Base-by-base conservation (phyloP, 1,140 invertebrate genomes). In the Sarcophaga peregrina region DNA sequence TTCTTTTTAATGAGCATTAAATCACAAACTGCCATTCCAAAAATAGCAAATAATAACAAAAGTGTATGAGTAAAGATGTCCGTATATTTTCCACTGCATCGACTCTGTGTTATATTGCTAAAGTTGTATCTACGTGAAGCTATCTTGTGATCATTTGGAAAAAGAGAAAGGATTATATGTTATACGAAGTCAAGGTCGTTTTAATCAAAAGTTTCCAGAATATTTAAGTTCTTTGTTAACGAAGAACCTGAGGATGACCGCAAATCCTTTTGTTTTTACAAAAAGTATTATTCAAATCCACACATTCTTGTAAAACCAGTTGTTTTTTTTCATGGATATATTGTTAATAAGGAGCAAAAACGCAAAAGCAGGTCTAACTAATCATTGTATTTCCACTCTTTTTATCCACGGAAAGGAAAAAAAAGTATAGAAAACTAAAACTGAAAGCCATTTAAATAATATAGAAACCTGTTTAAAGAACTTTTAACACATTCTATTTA, bases 81-180 rank as follows among this genome's bases (percentile, higher is more conserved):
- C 25, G 4, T 37, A 37, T 37, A 37, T 37, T 37, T 37, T 37
- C 25, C 25, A 37, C 25, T 37, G 25, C 25, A 37, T 37, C 25
- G 25, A 37, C 1, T 37, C 25, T 37, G 25, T 37, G 25, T 37
- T 37, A 37, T 37, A 37, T 37, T 37, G 25, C 25, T 37, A 37
- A 37, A 37, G 25, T 37, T 37, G 25, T 37, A 37, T 37, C 25
- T 37, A 37, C 25, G 25, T 37, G 25, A 37, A 37, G 46, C 46
- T 9, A n/a, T 50, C 8, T 52, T 47, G 10, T 47, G 20, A 17
- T 15, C 45, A 5, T 50, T 50, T 81, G 54, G 13, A 37, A 48
- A 50, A 78, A 78, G 75, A 78, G 75, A 78, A 78, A 78, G 75
- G 75, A 78, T 78, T 50, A 20, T 78, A 47, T 78, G 15, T 20